Conservation (phyloP, 2,888 invertebrate genomes). For the Pantelozetes paolii region DNA sequence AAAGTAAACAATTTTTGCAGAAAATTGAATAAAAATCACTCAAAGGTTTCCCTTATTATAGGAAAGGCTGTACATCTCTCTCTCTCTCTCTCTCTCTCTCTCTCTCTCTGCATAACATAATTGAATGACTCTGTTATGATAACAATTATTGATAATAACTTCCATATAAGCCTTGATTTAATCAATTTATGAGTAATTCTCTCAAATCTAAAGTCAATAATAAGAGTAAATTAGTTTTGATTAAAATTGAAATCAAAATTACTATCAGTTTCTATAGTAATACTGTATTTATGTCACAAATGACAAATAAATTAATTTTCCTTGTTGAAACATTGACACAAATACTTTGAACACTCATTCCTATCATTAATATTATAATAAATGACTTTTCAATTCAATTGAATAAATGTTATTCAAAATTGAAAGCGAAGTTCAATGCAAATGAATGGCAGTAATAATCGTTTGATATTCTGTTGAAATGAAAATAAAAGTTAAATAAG, state of each 20-base stretch:
- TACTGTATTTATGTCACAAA: background rate
- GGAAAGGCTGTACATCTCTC: too few species aligned
- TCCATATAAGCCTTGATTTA: background rate
- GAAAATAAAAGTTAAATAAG: background rate
- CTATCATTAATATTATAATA: background rate
- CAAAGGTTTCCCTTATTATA: too few species aligned
- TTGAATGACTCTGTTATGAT: too few species aligned
- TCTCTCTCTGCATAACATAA: too few species aligned
- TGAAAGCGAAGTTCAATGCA: constrained; percentile 14
- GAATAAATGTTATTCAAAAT: background rate
- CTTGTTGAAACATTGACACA: constrained; percentile 3
- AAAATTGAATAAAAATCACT: too few species aligned
- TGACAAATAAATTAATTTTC: background rate
- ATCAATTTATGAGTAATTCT: background rate
- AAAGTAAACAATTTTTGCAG: too few species aligned
- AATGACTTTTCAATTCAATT: background rate
- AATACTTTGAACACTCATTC: constrained; percentile 21
- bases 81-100: too few species aligned
- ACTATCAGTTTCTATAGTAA: background rate
- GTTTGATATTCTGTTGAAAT: background rate
- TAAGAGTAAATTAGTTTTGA: background rate
- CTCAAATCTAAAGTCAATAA: background rate
- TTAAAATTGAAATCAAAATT: background rate
- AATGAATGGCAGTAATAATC: too few species aligned
- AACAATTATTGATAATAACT: background rate